Evolutionary conservation across 2,113 vertebrate species (phyloP).

Genomic region (Balaeniceps rex): DNA sequence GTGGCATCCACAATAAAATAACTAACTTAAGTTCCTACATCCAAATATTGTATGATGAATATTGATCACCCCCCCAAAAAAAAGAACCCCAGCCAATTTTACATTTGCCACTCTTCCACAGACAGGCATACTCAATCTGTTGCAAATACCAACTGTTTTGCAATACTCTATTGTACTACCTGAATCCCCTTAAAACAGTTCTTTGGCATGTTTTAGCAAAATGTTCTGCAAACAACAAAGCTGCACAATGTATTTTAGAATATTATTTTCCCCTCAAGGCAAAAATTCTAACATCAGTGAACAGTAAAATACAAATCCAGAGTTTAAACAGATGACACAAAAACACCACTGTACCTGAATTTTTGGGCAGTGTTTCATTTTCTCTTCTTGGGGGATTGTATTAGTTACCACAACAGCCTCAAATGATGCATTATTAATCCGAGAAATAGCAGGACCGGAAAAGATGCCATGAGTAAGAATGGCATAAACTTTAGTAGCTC

Average conservation of each 20-base stretch:
- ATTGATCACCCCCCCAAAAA: background rate
- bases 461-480: conserved; percentile 96
- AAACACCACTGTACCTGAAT: conserved; percentile 81
- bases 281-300: background rate
- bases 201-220: background rate
- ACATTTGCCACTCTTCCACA: too few relatives aligned
- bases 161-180: too few relatives aligned
- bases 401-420: conserved; percentile 96
- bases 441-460: conserved; percentile 93
- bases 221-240: background rate
- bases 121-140: too few relatives aligned
- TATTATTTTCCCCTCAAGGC: background rate
- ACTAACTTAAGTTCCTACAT: background rate
- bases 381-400: conserved; percentile 95
- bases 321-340: background rate
- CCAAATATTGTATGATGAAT: background rate
- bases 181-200: background rate
- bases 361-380: conserved; percentile 93
- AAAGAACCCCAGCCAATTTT: too few relatives aligned
- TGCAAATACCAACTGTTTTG: too few relatives aligned
- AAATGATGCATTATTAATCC: conserved; percentile 90
- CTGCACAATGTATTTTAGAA: background rate
- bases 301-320: background rate
- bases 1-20: background rate
- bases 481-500: conserved; percentile 92